Evolutionary conservation across 2,113 vertebrate genomes (phyloP).

Genomic region (Coryphaenoides rupestris): DNA sequence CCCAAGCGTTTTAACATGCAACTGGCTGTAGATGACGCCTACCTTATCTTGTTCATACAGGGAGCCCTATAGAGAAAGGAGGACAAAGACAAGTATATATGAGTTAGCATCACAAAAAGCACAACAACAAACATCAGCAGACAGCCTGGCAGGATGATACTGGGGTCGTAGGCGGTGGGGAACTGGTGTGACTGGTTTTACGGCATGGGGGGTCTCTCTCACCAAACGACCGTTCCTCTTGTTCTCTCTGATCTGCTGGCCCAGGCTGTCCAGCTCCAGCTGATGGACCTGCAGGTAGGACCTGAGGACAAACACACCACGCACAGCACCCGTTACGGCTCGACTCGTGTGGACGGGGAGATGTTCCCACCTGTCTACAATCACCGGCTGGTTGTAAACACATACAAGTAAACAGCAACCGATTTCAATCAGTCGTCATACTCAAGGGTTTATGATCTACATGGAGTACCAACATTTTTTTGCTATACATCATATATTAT

Average conservation of each 20-base stretch:
- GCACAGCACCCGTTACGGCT: background rate
- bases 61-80: constrained; percentile 58
- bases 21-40: constrained; percentile 34
- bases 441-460: no score
- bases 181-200: constrained; percentile 38
- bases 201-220: no score
- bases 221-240: constrained; percentile 69
- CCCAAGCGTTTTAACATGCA: background rate
- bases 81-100: constrained; percentile 4
- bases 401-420: no score
- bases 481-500: no score
- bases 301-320: constrained; percentile 37
- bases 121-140: constrained; percentile 8
- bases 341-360: no score
- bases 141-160: constrained; percentile 5
- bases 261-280: constrained; percentile 69
- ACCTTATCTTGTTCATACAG: constrained; percentile 71
- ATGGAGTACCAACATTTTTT: no score
- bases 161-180: no score
- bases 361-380: background rate
- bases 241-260: constrained; percentile 70
- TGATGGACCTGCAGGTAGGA: constrained; percentile 72
- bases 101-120: constrained; percentile 40
- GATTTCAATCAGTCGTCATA: no score
- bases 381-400: no score